Conservation (phyloP, 1,140 invertebrate genomes). For the Drosophila seguyi region DNA sequence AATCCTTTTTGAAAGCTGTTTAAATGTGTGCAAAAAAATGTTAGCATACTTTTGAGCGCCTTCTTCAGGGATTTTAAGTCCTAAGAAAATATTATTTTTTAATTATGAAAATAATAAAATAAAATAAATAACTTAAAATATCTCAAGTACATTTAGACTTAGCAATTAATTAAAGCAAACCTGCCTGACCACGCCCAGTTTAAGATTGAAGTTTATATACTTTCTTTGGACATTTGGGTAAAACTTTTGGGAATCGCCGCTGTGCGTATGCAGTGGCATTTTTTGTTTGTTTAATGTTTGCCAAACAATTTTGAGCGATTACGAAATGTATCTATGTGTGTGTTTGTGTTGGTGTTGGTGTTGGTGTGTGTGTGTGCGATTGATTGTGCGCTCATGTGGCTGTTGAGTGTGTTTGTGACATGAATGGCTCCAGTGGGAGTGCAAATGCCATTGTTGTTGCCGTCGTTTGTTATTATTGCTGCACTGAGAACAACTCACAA, state of each 20-base stretch:
- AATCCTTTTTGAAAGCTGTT: background rate
- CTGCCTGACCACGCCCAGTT: conserved; percentile 27
- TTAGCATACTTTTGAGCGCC: background rate
- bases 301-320: conserved; percentile 69
- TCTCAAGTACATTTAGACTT: background rate
- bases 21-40: background rate
- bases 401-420: conserved; percentile 34
- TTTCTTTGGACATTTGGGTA: conserved; percentile 1
- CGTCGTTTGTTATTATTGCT: conserved; percentile 33
- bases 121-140: background rate
- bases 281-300: conserved; percentile 54
- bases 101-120: background rate
- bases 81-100: background rate
- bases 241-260: conserved; percentile 18
- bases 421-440: conserved; percentile 46
- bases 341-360: conserved; percentile 9
- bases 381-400: conserved; percentile 13
- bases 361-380: conserved; percentile 3
- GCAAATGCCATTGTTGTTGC: conserved; percentile 40
- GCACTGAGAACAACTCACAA: background rate
- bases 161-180: background rate
- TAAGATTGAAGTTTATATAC: conserved; percentile 1
- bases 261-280: conserved; percentile 26
- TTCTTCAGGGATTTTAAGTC: background rate
- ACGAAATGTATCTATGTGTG: conserved; percentile 36